Base-by-base conservation (phyloP, 2,113 vertebrate species). In the Oriolus oriolus region DNA sequence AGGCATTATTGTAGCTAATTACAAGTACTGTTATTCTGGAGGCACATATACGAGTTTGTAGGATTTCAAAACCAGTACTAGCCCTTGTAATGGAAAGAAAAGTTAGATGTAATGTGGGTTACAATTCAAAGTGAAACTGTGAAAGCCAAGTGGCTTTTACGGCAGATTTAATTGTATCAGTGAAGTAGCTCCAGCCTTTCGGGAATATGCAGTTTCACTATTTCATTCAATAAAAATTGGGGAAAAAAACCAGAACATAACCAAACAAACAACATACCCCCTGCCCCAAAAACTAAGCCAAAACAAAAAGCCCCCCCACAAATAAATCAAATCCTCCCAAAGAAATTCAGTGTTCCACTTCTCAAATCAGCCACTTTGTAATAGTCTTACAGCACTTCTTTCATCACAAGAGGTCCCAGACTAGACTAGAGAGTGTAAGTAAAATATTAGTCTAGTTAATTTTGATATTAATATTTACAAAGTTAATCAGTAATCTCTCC, bases 381-480 rank as follows among this genome's bases (percentile, higher is more conserved):
- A 45, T 27, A 68, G 44, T 53, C 63, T 63, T 39, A 35, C 9
- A 84, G 12, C 20, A 56, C 74, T 86, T 84, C 11, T 86, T 84
- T 56, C 11, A 21, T 66, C 54, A 64, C 27, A 80, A 52, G 47
- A 56, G 13, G 5, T 66, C 39, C 49, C 59, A 91, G 47, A 90
- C 87, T 87, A 94, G 68, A 90, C 94, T 91, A 95, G 47, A 59
- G 37, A 74, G 22, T 87, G 41, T 89, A 76, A 95, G 42, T 77
- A 91, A 95, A 96, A 95, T 96, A 95, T 93, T 96, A 57, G 94
- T 97, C 31, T 65, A 78, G 8, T 80, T 86, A 89, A n/a, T 95
- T 87, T 84, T 69, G 35, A 39, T 89, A 90, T 83, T 97, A 91
- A 53, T 71, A 76, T 76, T 96, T 69, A 52, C 64, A 80, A 93